These are phyloP conservation scores for Mesoligia furuncula DNA, from an alignment of 2,888 invertebrate genomes.

Conservation along the genomic window DNA sequence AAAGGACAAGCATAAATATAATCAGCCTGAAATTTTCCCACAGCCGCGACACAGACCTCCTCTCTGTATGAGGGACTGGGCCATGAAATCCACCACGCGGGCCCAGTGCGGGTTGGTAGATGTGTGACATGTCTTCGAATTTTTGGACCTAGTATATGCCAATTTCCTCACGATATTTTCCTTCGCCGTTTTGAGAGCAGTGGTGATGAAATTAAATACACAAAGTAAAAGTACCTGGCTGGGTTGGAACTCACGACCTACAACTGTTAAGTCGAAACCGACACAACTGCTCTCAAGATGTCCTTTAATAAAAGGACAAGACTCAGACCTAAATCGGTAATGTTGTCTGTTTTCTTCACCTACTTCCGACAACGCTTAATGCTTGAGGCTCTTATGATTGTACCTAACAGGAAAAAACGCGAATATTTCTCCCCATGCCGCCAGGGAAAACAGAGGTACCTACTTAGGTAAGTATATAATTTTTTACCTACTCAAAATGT, in stretches of 20 bases:
- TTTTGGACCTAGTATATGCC: neutral
- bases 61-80: neutral
- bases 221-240: neutral
- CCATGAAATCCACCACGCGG: neutral
- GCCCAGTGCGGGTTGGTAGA: neutral
- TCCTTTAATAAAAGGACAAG: neutral
- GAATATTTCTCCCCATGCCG: conserved; percentile 21
- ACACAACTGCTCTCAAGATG: neutral
- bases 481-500: conserved; percentile 36
- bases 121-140: neutral
- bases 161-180: neutral
- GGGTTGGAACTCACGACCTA: neutral
- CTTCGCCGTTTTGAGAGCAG: neutral
- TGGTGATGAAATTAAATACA: neutral
- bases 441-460: conserved; percentile 29
- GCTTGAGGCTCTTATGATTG: neutral
- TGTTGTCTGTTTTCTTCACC: neutral
- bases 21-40: neutral
- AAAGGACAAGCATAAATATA: neutral
- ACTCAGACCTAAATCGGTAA: neutral
- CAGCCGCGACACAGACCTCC: neutral
- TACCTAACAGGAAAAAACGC: conserved; percentile 22
- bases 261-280: neutral
- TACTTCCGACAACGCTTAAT: neutral
- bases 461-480: conserved; percentile 37